Conservation (phyloP, 2,797 vertebrate species). For the Gallinago stenura region DNA sequence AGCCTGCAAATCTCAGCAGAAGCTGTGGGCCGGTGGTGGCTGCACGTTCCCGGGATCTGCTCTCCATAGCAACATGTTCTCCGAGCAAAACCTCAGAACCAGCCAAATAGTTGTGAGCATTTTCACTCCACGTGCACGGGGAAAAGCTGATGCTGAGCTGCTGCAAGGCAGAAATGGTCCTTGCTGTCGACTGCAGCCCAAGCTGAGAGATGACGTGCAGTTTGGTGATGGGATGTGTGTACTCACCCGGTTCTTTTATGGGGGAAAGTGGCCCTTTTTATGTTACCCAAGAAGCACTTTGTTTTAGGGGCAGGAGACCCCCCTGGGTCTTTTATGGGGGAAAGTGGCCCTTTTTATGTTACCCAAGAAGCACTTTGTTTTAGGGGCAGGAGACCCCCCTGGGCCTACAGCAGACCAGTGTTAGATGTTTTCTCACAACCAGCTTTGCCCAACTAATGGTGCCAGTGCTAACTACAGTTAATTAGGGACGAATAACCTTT, state of each 20-base stretch:
- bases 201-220: neutral
- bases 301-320: neutral
- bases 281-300: neutral
- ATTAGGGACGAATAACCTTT: neutral
- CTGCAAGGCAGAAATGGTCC: neutral
- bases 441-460: neutral
- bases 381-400: neutral
- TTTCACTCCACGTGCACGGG: neutral
- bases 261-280: neutral
- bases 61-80: slow-evolving; percentile 69
- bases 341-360: neutral
- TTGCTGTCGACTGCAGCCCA: neutral
- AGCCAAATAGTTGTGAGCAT: slow-evolving; percentile 25
- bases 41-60: neutral
- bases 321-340: neutral
- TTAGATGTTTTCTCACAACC: neutral
- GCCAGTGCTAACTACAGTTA: neutral
- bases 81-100: slow-evolving; percentile 32
- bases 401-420: neutral
- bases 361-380: neutral
- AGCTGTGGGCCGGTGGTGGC: slow-evolving; percentile 38
- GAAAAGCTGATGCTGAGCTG: neutral
- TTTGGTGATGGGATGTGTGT: neutral
- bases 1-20: slow-evolving; percentile 60
- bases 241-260: neutral